Base-by-base conservation (phyloP, 1,140 invertebrate species). In the Zaprionus vittiger region DNA sequence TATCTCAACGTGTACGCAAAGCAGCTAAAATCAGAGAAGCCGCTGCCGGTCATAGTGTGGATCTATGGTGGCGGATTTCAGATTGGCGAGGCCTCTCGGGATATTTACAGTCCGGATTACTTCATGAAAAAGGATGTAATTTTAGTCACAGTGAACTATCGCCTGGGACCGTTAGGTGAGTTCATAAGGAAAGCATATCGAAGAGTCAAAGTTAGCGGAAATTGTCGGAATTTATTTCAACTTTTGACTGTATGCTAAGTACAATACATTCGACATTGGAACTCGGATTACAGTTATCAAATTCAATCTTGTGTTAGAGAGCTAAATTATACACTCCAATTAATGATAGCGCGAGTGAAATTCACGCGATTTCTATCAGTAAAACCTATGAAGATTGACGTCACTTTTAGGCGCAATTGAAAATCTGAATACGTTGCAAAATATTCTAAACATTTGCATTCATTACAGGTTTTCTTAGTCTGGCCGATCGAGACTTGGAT, bases 21-120 rank as follows among this genome's bases (percentile, higher is more conserved):
- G n/a, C 68, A 71, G 1, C 41, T 92, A 1, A 79, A 78, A 7
- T 67, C 80, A 2, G 79, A 90, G 14, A 77, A 79, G 11, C 87
- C 87, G 1, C 37, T 92, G 47, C 95, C 96, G 0, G 96, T 97
- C 0, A 93, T 97, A 79, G 94, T 96, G 0, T 97, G 93, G 93
- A 94, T 97, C 28, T 95, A 96, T 89, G 96, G 96, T 1, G 96
- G 96, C 14, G 94, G 92, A 22, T 96, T 96, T 81, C 83, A 92
- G 24, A 66, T 83, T 28, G 95, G 95, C 2, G 94, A 93, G 12
- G 94, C 67, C 17, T 41, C 68, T 5, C 74, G 80, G 5, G 72
- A 89, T 49, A 20, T 93, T 0, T 95, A 95, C 64, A 94, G 95
- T 44, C 94, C 95, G 0, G 95, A 96, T 77, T 95, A 95, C 59